Conservation (phyloP, 2,888 invertebrate genomes). For the Hypomecis punctinalis region DNA sequence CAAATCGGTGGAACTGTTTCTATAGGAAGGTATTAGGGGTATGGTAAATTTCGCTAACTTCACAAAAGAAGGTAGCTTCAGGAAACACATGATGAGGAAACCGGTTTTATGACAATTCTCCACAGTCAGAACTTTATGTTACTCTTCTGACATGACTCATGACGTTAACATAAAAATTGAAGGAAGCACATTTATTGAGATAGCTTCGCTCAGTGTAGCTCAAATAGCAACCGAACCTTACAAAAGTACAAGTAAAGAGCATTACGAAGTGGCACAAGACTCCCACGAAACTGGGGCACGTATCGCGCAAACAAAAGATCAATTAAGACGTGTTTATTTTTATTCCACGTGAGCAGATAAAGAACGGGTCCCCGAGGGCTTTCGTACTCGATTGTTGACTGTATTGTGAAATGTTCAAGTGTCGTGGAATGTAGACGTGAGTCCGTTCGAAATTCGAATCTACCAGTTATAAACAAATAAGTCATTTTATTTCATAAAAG, state of each 20-base stretch:
- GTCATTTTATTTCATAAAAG: background rate
- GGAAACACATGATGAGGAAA: too few relatives aligned
- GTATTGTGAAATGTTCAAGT: conserved; percentile 22
- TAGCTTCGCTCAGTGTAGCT: background rate
- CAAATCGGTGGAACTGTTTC: too few relatives aligned
- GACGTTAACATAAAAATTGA: too few relatives aligned
- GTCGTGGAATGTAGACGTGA: conserved; percentile 9
- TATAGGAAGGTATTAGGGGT: too few relatives aligned
- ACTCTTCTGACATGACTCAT: too few relatives aligned
- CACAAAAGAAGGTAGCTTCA: too few relatives aligned
- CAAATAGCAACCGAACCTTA: background rate
- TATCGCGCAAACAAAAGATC: conserved; percentile 48
- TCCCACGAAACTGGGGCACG: conserved; percentile 52
- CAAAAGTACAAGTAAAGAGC: conserved; percentile 38
- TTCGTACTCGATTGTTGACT: conserved; percentile 14
- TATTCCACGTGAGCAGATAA: conserved; percentile 33
- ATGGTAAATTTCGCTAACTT: too few relatives aligned
- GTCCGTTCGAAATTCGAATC: too few relatives aligned
- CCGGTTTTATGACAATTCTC: too few relatives aligned
- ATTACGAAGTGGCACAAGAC: conserved; percentile 49
- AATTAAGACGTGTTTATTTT: conserved; percentile 46
- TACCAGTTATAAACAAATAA: too few relatives aligned
- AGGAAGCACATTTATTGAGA: too few relatives aligned
- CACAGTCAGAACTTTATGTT: too few relatives aligned
- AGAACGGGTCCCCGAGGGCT: conserved; percentile 31